phyloP scores from a whole-genome alignment of 2,888 invertebrate species.

The Papilio demoleus region DNA sequence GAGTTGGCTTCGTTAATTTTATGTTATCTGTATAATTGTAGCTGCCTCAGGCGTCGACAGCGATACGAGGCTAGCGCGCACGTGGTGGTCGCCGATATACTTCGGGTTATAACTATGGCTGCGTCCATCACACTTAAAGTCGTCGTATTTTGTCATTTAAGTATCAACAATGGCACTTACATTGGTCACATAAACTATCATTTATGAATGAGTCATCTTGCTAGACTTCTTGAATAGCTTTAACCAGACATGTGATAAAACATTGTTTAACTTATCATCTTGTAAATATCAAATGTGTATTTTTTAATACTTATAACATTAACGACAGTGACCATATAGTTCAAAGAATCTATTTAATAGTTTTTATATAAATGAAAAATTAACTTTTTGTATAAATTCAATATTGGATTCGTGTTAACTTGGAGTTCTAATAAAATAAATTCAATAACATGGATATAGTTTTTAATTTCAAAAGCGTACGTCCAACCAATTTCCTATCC shows the following conservation, averaged over 20 bases:
- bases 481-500: conserved; percentile 40
- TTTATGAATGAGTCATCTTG: conserved; percentile 9
- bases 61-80: conserved; percentile 50
- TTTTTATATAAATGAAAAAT: conserved; percentile 2
- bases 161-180: conserved; percentile 21
- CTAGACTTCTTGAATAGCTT: not conserved
- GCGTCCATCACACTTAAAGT: conserved; percentile 35
- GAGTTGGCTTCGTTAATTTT: conserved; percentile 77
- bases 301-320: not conserved
- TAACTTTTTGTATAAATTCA: conserved; percentile 7
- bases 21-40: conserved; percentile 78
- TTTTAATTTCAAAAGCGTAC: conserved; percentile 36
- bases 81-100: conserved; percentile 39
- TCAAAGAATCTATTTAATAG: not conserved
- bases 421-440: conserved; percentile 27
- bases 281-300: too few relatives aligned
- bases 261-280: too few relatives aligned
- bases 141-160: conserved; percentile 36
- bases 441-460: conserved; percentile 31
- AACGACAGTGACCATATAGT: not conserved
- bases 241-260: not conserved
- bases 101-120: conserved; percentile 26
- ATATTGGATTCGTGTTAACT: conserved; percentile 5
- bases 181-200: conserved; percentile 18
- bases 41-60: conserved; percentile 59